These are phyloP conservation scores for Hoplostethus atlanticus DNA, from an alignment of 2,797 vertebrate genomes.

Conservation along the genomic window DNA sequence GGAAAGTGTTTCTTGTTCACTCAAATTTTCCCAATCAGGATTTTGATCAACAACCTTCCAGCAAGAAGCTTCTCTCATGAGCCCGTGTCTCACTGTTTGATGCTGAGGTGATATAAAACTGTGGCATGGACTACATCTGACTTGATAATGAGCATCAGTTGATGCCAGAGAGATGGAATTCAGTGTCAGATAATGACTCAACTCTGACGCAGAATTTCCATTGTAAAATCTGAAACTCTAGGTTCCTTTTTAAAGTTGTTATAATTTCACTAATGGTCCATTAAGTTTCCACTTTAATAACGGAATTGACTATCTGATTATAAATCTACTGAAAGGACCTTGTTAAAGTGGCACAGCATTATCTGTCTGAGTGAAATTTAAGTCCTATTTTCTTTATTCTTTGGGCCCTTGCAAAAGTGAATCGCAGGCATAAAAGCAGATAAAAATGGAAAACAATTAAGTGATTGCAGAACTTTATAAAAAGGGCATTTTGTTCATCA, in stretches of 20 bases:
- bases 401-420: neutral
- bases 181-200: neutral
- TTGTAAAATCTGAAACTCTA: too few relatives aligned
- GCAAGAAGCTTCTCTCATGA: too few relatives aligned
- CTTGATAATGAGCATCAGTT: neutral
- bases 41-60: too few relatives aligned
- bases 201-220: too few relatives aligned
- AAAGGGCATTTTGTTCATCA: neutral
- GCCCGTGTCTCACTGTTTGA: too few relatives aligned
- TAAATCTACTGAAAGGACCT: neutral
- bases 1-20: neutral
- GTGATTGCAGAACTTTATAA: neutral
- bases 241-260: neutral
- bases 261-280: neutral
- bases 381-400: neutral
- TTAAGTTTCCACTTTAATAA: neutral
- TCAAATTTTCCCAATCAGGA: too few relatives aligned
- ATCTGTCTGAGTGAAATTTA: neutral
- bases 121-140: neutral
- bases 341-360: neutral
- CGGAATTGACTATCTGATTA: neutral
- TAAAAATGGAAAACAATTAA: constrained; percentile 1
- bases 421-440: neutral
- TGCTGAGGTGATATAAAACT: neutral
- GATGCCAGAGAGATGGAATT: neutral